These are phyloP conservation scores for Idaea straminata DNA, from an alignment of 2,888 invertebrate species.

Conservation along the genomic window DNA sequence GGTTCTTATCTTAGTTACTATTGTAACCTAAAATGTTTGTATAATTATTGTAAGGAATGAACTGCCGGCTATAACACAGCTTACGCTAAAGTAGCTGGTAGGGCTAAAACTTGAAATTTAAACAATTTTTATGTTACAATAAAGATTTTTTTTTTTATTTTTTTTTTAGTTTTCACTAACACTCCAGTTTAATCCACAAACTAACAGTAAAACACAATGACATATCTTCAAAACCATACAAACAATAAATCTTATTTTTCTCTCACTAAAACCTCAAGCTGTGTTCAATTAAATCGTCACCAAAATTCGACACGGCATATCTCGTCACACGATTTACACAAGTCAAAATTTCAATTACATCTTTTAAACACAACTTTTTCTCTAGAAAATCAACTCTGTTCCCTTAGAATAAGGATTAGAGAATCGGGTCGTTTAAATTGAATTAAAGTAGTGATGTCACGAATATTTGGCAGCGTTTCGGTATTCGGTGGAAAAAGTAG, in stretches of 20 bases:
- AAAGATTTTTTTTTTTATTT: no score
- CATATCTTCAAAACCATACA: background rate
- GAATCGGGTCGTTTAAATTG: background rate
- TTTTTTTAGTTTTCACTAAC: no score
- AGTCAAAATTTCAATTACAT: slow-evolving; percentile 78
- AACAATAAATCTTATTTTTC: slow-evolving; percentile 9
- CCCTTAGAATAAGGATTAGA: slow-evolving; percentile 7
- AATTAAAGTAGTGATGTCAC: slow-evolving; percentile 38
- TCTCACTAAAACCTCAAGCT: slow-evolving; percentile 48
- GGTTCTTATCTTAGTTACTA: no score
- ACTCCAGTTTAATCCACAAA: background rate
- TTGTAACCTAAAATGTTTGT: no score
- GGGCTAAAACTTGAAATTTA: no score
- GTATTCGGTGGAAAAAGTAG: no score
- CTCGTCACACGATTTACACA: slow-evolving; percentile 74
- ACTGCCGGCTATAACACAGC: no score
- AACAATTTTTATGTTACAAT: no score
- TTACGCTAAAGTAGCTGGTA: no score
- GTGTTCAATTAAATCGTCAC: slow-evolving; percentile 55
- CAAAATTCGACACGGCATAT: slow-evolving; percentile 55
- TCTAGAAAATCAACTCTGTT: slow-evolving; percentile 25
- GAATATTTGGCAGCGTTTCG: no score
- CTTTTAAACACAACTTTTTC: slow-evolving; percentile 16
- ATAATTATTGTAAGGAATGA: no score
- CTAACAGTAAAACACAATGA: background rate